Percentiles rank a stretch among this genome's conserved stretches.
Evolutionary conservation across 2,113 vertebrate genomes (phyloP).

Genomic region (Pionites leucogaster): DNA sequence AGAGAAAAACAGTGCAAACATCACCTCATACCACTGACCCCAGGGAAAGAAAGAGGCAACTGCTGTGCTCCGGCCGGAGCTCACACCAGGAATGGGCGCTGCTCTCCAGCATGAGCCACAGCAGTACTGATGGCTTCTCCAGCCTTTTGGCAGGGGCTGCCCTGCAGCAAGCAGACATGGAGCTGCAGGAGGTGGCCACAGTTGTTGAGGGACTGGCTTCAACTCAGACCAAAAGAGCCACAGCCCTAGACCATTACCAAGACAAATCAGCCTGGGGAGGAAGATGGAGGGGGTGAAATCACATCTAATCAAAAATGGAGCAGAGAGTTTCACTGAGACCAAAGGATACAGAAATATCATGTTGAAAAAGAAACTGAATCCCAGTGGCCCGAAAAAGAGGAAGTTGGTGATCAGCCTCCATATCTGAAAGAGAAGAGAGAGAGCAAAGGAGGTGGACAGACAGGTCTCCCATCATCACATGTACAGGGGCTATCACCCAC

Average conservation of each 20-base stretch:
- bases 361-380: conserved; percentile 90
- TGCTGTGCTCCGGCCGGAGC: not conserved
- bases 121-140: not conserved
- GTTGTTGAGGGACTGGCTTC: not conserved
- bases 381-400: conserved; percentile 87
- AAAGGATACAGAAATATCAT: conserved; percentile 91
- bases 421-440: conserved; percentile 74
- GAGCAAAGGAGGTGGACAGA: not conserved
- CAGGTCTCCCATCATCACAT: not conserved
- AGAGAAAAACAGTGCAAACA: not conserved
- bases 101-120: not conserved
- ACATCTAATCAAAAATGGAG: not conserved
- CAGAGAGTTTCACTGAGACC: not conserved
- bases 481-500: not conserved
- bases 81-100: not conserved
- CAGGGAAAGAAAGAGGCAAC: not conserved
- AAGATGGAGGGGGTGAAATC: not conserved
- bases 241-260: not conserved
- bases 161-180: not conserved
- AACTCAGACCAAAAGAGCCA: not conserved
- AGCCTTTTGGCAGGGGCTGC: not conserved
- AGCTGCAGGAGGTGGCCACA: not conserved
- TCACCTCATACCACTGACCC: not conserved
- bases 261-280: not conserved
- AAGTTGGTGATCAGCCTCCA: conserved; percentile 90